Evolutionary conservation across 2,797 vertebrate genomes (phyloP), one percentile per base, ranked within the genome.

Genomic region (Acridotheres tristis): DNA sequence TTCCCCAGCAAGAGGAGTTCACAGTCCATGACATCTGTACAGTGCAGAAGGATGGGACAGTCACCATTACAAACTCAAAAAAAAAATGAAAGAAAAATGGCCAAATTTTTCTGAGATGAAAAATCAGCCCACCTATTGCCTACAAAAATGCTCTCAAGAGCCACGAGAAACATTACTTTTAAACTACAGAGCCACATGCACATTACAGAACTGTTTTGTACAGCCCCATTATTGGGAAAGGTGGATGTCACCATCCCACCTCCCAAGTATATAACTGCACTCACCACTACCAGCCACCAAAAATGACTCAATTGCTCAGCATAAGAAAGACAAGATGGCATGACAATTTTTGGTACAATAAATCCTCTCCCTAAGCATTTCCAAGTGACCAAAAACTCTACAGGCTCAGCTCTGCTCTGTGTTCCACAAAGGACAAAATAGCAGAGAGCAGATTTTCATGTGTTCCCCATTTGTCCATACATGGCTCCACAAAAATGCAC

Each of bases 291-390:
- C 14, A 84, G 30, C 17, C 43, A 61, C 58, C 13, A 36, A 69
- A 75, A 88, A 85, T 6, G 0, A 81, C 62, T 85, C 1, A 0
- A 16, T 84, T 66, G 20, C 76, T 59, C 5, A 1, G 23, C 54
- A 16, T 25, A 58, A 58, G 32, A 59, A 26, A 78, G 16, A 75
- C 27, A 77, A 68, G 9, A 36, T 11, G 11, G 9, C 13, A n/a
- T 30, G 59, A 43, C 6, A 55, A n/a, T 55, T 83, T 77, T 67
- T 7, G 0, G 7, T 32, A 32, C 13, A 76, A 77, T 71, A 27
- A 79, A 74, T 67, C 32, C 32, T 74, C 48, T 58, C 26, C 23
- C 48, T 59, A 43, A 40, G 51, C 29, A 51, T 18, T 83, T 58
- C 45, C 58, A 88, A 50, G 43, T 48, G 69, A 54, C 71, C 6